Evolutionary conservation across 2,113 vertebrate genomes (phyloP).

Genomic region (Cyphomyrus plagiostoma): DNA sequence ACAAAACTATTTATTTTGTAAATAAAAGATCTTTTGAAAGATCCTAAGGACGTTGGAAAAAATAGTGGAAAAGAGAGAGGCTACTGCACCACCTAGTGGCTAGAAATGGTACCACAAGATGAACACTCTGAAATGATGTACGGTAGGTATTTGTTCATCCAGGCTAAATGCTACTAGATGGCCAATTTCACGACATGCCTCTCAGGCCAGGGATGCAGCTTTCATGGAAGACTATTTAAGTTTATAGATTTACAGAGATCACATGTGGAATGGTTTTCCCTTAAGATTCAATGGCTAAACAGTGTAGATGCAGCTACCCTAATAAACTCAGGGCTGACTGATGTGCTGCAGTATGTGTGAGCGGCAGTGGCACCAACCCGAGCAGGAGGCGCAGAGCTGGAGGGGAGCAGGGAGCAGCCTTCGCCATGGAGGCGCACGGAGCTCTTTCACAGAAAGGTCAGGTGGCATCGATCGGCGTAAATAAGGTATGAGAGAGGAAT

Average conservation of each 20-base stretch:
- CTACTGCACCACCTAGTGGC: neutral
- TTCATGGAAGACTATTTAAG: neutral
- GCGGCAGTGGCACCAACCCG: neutral
- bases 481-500: constrained; percentile 40
- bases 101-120: neutral
- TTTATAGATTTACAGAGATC: neutral
- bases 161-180: neutral
- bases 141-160: neutral
- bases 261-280: neutral
- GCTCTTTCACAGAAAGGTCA: constrained; percentile 30
- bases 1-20: neutral
- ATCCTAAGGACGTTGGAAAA: neutral
- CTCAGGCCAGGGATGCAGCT: neutral
- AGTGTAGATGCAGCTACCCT: neutral
- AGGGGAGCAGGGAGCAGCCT: neutral
- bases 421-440: neutral
- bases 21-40: neutral
- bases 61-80: neutral
- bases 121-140: neutral
- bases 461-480: constrained; percentile 31
- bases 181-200: neutral
- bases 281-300: neutral
- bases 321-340: neutral
- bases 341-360: neutral
- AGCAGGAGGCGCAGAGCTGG: neutral